phyloP scores from a whole-genome alignment of 2,113 vertebrate genomes.

The Nannospalax galili region DNA sequence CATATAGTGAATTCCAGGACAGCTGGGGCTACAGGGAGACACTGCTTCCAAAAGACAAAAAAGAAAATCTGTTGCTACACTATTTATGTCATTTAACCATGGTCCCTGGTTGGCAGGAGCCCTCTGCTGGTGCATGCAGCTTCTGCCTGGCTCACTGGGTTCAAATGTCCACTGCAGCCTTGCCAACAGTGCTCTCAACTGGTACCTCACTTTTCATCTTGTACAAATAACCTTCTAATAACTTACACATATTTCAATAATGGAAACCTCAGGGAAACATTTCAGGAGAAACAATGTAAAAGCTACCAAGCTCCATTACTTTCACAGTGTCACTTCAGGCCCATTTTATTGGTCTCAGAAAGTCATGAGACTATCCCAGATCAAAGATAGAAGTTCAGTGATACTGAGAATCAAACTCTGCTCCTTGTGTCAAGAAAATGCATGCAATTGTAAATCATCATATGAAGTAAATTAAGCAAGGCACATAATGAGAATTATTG shows the following conservation, averaged over 20 bases:
- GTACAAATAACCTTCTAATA: not conserved
- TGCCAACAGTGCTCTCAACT: not conserved
- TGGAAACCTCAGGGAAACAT: not conserved
- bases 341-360: not conserved
- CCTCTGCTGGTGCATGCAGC: not conserved
- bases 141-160: not conserved
- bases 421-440: too few relatives aligned
- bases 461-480: not conserved
- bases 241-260: too few relatives aligned
- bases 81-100: not conserved
- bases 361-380: too few relatives aligned
- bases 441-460: too few relatives aligned
- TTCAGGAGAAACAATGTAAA: not conserved
- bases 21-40: too few relatives aligned
- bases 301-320: not conserved
- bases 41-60: too few relatives aligned
- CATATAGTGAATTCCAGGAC: too few relatives aligned
- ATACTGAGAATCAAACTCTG: not conserved
- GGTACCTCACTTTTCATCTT: not conserved
- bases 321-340: not conserved
- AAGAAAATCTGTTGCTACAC: too few relatives aligned
- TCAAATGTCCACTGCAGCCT: not conserved
- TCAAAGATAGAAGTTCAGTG: not conserved
- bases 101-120: not conserved
- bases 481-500: not conserved